Conservation (phyloP, 2,797 vertebrate species). For the Eleutherodactylus coqui region DNA sequence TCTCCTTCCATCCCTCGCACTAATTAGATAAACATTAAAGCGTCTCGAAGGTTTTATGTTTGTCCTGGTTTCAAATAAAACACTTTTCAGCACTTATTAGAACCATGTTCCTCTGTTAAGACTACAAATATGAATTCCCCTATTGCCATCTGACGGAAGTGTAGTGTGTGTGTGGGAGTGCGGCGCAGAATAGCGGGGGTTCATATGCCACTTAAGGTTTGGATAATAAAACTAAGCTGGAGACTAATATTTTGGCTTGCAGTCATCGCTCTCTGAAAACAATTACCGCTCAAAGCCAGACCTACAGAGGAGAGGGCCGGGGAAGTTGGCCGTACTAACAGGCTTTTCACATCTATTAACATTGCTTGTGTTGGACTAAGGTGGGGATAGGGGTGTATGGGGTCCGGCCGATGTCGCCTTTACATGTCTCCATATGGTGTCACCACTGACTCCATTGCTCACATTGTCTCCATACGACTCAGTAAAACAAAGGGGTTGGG, state of each 20-base stretch:
- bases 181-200: slow-evolving; percentile 8
- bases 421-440: not conserved
- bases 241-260: slow-evolving; percentile 57
- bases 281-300: slow-evolving; percentile 58
- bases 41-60: slow-evolving; percentile 19
- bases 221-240: slow-evolving; percentile 61
- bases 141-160: slow-evolving; percentile 49
- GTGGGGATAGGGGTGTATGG: not conserved
- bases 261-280: slow-evolving; percentile 54
- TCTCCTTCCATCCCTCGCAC: slow-evolving; percentile 15
- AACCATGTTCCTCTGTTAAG: slow-evolving; percentile 55
- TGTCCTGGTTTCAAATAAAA: slow-evolving; percentile 42
- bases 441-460: not conserved
- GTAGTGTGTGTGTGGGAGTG: slow-evolving; percentile 49
- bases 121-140: slow-evolving; percentile 51
- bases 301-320: slow-evolving; percentile 54
- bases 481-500: not conserved
- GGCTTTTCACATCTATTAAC: slow-evolving; percentile 4
- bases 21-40: slow-evolving; percentile 59
- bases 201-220: slow-evolving; percentile 36
- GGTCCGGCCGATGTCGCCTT: not conserved
- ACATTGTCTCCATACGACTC: not conserved
- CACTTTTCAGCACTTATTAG: slow-evolving; percentile 60
- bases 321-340: slow-evolving; percentile 2
- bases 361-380: not conserved